Evolutionary conservation across 2,888 invertebrate species (phyloP), one percentile per base, ranked within the genome.

Genomic region (Mythimna albipuncta): DNA sequence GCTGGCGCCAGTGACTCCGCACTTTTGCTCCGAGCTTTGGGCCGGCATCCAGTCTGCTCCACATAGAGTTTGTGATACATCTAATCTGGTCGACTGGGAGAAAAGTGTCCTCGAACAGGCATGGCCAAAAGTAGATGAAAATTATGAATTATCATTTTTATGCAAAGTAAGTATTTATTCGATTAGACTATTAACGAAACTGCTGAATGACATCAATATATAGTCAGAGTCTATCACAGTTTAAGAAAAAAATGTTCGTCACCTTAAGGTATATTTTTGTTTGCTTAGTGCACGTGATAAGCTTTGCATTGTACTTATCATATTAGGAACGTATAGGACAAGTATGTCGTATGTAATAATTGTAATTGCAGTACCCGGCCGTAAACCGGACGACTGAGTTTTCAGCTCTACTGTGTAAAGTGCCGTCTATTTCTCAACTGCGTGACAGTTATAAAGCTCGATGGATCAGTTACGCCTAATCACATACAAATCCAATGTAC

Each of bases 11-110:
- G 97, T 99, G 89, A 98, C 98, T 0, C 99, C 99, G 0, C 98
- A 99, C 93, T 99, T 99, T 93, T 98, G 98, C 50, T 98, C 98
- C 0, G 99, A 99, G 93, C 94, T 99, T 21, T 99, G 99, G 99
- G 96, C 97, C 35, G 98, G 98, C 64, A 97, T 98, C 87, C 94
- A 96, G 52, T 96, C 97, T 0, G 97, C 97, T 4, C 97, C 97
- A 6, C 96, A 97, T 84, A 96, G 97, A 83, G 87, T 97, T 19
- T 96, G 96, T 87, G 83, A 83, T 0, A 76, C 89, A 71, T 91
- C 95, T 6, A 88, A 91, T 13, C 96, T 97, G 82, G 96, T 98
- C 64, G 90, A 97, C 64, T 98, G 98, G 97, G 94, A 97, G 68
- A 95, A 97, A 89, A 95, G 97, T 90, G 97, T 99, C 64, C 95